phyloP scores from a whole-genome alignment of 2,888 invertebrate genomes.

The Lepidocyrtoides sp. region DNA sequence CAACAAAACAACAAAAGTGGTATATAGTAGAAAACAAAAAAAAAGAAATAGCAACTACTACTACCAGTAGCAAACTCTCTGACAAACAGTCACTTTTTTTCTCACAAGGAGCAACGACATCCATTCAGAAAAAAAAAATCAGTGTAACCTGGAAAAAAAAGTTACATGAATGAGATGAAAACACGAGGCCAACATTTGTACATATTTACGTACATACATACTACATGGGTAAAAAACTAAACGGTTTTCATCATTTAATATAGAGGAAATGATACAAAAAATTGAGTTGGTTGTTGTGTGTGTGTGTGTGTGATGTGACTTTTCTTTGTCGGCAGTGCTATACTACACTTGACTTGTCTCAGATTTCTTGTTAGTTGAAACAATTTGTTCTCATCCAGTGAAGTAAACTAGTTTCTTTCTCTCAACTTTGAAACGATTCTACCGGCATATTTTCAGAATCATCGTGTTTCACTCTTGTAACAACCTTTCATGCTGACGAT shows the following conservation, averaged over 20 bases:
- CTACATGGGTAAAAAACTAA: background rate
- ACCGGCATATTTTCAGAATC: background rate
- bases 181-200: slow-evolving; percentile 17
- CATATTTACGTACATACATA: no score
- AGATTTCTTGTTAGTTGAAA: background rate
- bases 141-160: slow-evolving; percentile 25
- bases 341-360: background rate
- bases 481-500: background rate
- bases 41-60: background rate
- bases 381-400: background rate
- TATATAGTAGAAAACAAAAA: background rate
- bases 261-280: no score
- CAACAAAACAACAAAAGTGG: slow-evolving; percentile 37
- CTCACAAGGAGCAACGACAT: slow-evolving; percentile 34
- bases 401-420: background rate
- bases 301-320: background rate
- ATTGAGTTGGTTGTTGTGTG: background rate
- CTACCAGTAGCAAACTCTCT: background rate
- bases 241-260: no score
- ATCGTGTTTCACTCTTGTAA: background rate
- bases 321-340: background rate
- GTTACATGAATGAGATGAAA: background rate
- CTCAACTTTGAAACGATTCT: background rate
- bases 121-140: background rate
- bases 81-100: slow-evolving; percentile 5